A percentile compares a stretch with the other conserved stretches of the same genome.
These are phyloP conservation scores for Chironomus tepperi DNA, from an alignment of 1,140 invertebrate genomes.

Conservation along the genomic window DNA sequence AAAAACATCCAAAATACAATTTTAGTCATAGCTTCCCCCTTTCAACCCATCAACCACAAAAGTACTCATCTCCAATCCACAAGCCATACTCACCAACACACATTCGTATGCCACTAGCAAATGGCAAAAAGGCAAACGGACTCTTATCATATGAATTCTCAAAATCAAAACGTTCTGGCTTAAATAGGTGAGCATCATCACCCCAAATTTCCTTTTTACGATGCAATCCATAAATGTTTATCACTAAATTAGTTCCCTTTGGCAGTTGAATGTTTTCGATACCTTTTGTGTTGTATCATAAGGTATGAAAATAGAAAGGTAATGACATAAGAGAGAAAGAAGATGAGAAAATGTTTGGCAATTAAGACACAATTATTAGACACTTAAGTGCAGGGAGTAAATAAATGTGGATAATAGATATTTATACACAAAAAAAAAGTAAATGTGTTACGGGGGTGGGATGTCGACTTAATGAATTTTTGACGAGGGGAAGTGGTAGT, in stretches of 20 bases:
- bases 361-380: constrained; percentile 7
- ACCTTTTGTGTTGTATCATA: neutral
- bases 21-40: no score
- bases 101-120: constrained; percentile 44
- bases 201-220: constrained; percentile 44
- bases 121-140: constrained; percentile 48
- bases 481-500: no score
- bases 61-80: no score
- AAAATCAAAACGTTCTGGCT: constrained; percentile 58
- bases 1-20: no score
- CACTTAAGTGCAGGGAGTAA: neutral
- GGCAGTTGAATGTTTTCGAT: constrained; percentile 32
- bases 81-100: neutral
- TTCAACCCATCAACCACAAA: no score
- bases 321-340: neutral
- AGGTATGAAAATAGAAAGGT: no score
- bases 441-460: no score
- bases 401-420: neutral
- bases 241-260: constrained; percentile 34
- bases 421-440: no score
- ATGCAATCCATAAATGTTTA: constrained; percentile 42
- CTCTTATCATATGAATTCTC: constrained; percentile 42
- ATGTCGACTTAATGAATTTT: no score
- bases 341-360: neutral
- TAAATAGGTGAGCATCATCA: constrained; percentile 54